These are phyloP conservation scores for Misgurnus mizolepis DNA, from an alignment of 2,113 vertebrate species.

Conservation along the genomic window DNA sequence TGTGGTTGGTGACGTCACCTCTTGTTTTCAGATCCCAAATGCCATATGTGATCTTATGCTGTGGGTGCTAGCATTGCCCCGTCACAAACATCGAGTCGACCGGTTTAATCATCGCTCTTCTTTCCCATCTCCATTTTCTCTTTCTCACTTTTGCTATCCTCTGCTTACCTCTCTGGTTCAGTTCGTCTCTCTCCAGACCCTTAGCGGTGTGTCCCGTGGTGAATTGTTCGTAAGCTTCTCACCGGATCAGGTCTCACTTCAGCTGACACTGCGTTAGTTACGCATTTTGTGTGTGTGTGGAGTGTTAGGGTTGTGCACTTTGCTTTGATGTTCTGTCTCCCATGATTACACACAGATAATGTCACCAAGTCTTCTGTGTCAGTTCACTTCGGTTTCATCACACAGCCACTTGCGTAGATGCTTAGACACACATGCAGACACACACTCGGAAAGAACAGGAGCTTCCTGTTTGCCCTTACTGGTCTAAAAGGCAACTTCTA, in stretches of 20 bases:
- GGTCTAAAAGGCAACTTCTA: too few relatives aligned
- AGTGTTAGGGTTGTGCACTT: conserved; percentile 18
- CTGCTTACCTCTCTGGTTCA: neutral
- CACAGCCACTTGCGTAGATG: neutral
- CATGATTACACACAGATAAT: conserved; percentile 27
- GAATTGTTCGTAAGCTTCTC: conserved; percentile 32
- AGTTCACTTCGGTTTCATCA: neutral
- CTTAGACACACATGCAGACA: conserved; percentile 44
- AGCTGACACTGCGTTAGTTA: conserved; percentile 33
- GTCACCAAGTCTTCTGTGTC: conserved; percentile 24
- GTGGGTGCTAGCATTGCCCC: too few relatives aligned
- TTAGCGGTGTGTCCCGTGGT: neutral
- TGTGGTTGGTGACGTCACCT: too few relatives aligned
- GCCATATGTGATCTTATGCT: too few relatives aligned
- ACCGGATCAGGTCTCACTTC: conserved; percentile 26
- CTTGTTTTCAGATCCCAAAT: too few relatives aligned
- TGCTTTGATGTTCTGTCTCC: conserved; percentile 41
- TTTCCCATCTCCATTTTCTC: neutral
- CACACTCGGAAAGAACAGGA: conserved; percentile 37
- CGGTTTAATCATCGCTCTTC: neutral
- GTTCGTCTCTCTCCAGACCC: conserved; percentile 12
- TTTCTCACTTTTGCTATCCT: neutral
- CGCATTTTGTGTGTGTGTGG: conserved; percentile 2
- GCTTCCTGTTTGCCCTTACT: neutral
- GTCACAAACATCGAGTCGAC: too few relatives aligned